A percentile compares a stretch with the other conserved stretches of the same genome.
phyloP scores from a whole-genome alignment of 2,888 invertebrate genomes.

The Chrysotoxum bicinctum region DNA sequence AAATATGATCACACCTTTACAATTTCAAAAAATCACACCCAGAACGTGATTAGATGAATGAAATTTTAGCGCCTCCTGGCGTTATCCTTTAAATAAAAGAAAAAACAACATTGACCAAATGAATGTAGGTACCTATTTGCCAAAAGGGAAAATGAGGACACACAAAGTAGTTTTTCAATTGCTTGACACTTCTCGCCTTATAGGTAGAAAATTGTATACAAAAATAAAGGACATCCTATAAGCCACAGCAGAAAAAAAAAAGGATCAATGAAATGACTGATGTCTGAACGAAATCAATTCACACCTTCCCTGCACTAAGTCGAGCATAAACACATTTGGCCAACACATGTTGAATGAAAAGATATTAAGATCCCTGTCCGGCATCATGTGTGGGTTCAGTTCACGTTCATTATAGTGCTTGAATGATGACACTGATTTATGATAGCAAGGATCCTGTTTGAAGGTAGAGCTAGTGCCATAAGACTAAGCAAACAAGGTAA shows the following conservation, averaged over 20 bases:
- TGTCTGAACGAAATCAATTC: constrained; percentile 65
- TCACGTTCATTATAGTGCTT: constrained; percentile 42
- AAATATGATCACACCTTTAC: constrained; percentile 43
- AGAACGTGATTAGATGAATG: constrained; percentile 39
- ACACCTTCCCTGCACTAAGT: constrained; percentile 53
- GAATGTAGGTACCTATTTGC: constrained; percentile 29
- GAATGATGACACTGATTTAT: constrained; percentile 71
- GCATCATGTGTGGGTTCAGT: constrained; percentile 67
- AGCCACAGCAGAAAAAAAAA: not conserved
- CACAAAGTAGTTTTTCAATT: constrained; percentile 25
- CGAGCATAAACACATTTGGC: constrained; percentile 77
- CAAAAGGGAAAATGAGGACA: constrained; percentile 31
- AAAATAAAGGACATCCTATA: not conserved
- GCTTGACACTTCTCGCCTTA: not conserved
- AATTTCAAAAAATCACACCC: constrained; percentile 22
- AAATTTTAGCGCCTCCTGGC: constrained; percentile 60
- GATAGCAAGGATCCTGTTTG: constrained; percentile 44
- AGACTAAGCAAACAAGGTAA: constrained; percentile 40
- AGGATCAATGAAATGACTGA: constrained; percentile 65
- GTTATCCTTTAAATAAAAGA: constrained; percentile 43
- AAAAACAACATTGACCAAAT: constrained; percentile 31
- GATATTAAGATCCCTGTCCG: constrained; percentile 73
- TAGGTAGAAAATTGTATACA: not conserved
- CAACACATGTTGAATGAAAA: constrained; percentile 79
- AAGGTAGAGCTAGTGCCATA: not conserved